Evolutionary conservation across 2,888 invertebrate genomes (phyloP).

Genomic region (Conomelus anceps): DNA sequence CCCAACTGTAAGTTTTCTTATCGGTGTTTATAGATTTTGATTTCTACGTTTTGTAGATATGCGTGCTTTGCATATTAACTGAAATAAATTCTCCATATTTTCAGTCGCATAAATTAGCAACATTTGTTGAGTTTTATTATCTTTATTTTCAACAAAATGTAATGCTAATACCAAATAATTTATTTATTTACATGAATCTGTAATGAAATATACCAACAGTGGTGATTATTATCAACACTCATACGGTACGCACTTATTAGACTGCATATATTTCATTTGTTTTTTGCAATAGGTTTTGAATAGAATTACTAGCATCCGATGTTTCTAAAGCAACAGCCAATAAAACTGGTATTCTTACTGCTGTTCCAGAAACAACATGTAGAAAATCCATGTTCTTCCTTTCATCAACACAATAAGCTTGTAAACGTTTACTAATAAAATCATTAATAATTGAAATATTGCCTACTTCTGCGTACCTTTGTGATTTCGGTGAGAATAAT

Average conservation of each 20-base stretch:
- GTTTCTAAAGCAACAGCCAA: slow-evolving; percentile 67
- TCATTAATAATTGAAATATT: slow-evolving; percentile 62
- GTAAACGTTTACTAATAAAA: slow-evolving; percentile 69
- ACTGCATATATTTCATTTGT: not conserved
- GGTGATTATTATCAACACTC: not conserved
- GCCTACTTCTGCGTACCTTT: slow-evolving; percentile 64
- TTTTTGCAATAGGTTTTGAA: not conserved
- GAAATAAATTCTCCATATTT: no score
- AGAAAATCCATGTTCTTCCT: slow-evolving; percentile 55
- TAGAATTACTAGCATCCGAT: slow-evolving; percentile 41
- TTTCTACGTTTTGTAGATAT: no score
- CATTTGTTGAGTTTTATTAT: no score
- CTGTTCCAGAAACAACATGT: slow-evolving; percentile 62
- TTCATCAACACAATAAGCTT: slow-evolving; percentile 56
- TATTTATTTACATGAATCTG: no score
- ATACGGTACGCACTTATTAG: not conserved
- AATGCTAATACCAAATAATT: no score
- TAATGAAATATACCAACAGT: no score
- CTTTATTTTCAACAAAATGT: no score
- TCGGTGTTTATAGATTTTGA: no score
- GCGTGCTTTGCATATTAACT: no score
- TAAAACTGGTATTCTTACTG: slow-evolving; percentile 66
- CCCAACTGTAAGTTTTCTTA: no score
- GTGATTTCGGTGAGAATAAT: slow-evolving; percentile 60
- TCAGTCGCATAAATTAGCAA: no score